Evolutionary conservation across 2,888 invertebrate genomes (phyloP).

Genomic region (Brachycybe producta): DNA sequence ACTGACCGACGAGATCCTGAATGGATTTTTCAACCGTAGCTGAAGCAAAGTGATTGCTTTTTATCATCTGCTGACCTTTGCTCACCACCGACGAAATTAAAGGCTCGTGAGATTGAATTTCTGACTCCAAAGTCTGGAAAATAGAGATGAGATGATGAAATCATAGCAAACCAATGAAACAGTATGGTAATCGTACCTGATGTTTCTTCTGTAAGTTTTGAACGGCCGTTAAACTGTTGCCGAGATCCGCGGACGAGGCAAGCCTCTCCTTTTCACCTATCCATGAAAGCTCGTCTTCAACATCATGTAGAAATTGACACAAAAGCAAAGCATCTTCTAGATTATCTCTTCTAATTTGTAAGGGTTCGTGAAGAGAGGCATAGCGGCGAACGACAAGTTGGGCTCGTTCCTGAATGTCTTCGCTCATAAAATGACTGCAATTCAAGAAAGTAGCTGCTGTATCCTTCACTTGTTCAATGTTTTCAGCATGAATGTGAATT

Average conservation of each 20-base stretch:
- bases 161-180: not conserved
- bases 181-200: slow-evolving; percentile 37
- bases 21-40: slow-evolving; percentile 55
- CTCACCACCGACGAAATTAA: slow-evolving; percentile 57
- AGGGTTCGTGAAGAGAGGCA: slow-evolving; percentile 70
- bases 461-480: slow-evolving; percentile 52
- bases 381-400: slow-evolving; percentile 53
- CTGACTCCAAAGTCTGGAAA: slow-evolving; percentile 61
- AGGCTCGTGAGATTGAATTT: slow-evolving; percentile 73
- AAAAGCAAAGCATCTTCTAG: slow-evolving; percentile 76
- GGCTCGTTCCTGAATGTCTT: slow-evolving; percentile 65
- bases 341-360: slow-evolving; percentile 80
- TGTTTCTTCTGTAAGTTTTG: slow-evolving; percentile 89
- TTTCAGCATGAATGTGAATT: slow-evolving; percentile 66
- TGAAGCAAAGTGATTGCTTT: slow-evolving; percentile 73
- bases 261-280: slow-evolving; percentile 60
- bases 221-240: slow-evolving; percentile 52
- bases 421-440: slow-evolving; percentile 74
- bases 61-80: slow-evolving; percentile 63
- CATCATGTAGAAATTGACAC: slow-evolving; percentile 80
- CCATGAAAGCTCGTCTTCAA: slow-evolving; percentile 88
- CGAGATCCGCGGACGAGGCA: slow-evolving; percentile 56
- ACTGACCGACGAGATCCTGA: slow-evolving; percentile 52
- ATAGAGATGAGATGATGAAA: not conserved
- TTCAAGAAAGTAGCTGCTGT: slow-evolving; percentile 64